Evolutionary conservation across 1,140 invertebrate species (phyloP).

Genomic region (Harlomillsia oculata): DNA sequence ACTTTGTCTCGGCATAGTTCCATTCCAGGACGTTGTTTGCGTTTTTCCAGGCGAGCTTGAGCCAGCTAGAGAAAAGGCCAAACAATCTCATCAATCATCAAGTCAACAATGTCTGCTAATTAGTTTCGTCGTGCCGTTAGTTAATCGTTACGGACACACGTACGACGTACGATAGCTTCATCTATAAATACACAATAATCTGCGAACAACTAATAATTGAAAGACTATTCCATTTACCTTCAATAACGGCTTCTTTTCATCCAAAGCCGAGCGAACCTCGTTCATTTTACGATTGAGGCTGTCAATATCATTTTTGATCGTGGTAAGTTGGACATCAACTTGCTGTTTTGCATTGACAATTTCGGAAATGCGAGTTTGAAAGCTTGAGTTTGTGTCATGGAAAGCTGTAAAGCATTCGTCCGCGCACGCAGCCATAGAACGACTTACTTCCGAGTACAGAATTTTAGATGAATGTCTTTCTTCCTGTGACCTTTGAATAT

Average conservation of each 20-base stretch:
- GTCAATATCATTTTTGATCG: slow-evolving; percentile 22
- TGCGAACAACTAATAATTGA: not conserved
- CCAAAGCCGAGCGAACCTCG: slow-evolving; percentile 19
- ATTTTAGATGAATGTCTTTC: slow-evolving; percentile 22
- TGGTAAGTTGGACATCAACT: slow-evolving; percentile 8
- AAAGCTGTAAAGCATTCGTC: slow-evolving; percentile 26
- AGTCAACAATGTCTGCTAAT: not conserved
- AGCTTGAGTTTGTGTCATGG: slow-evolving; percentile 25
- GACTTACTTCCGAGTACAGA: slow-evolving; percentile 15
- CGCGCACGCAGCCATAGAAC: slow-evolving; percentile 18
- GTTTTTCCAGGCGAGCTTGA: slow-evolving; percentile 25
- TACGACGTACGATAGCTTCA: too few relatives aligned
- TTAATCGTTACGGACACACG: too few relatives aligned
- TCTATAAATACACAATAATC: too few relatives aligned
- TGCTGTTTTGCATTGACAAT: slow-evolving; percentile 14
- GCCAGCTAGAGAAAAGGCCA: slow-evolving; percentile 14
- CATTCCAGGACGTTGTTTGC: slow-evolving; percentile 29
- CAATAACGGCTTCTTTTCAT: slow-evolving; percentile 22
- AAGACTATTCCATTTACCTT: slow-evolving; percentile 9
- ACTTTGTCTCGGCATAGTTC: slow-evolving; percentile 31
- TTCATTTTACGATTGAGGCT: slow-evolving; percentile 18
- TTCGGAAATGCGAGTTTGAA: slow-evolving; percentile 23
- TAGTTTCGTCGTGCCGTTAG: too few relatives aligned
- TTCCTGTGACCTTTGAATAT: slow-evolving; percentile 27
- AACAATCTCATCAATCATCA: too few relatives aligned